Base-by-base conservation (phyloP, 2,888 invertebrate genomes). In the Hybos culiciformis region DNA sequence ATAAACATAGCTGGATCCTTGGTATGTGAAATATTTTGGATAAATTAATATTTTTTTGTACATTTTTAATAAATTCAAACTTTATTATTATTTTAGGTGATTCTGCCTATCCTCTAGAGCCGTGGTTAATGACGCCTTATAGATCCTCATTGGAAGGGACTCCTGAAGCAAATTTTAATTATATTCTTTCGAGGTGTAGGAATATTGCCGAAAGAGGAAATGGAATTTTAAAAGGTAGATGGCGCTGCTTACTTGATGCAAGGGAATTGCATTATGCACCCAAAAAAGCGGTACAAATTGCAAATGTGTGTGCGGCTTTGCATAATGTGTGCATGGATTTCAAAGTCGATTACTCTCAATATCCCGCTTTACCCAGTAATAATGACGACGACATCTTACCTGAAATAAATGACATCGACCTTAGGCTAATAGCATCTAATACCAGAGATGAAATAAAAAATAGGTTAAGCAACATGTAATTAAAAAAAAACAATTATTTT, bases 21-120 rank as follows among this genome's bases (percentile, higher is more conserved):
- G 36, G 36, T 20, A 36, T 6, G 2, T 17, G 26, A 3, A 4
- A 26, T 12, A 12, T 26, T 12, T 26, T 9, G 12, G n/a, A 12
- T 29, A 29, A 29, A 29, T 29, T 6, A 29, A n/a, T 29, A 7
- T 23, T 23, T n/a, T 5, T 29, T 5, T n/a, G n/a, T 29, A 29
- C 12, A 29, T n/a, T 29, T n/a, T n/a, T n/a, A 4, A 3, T 26
- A 37, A 20, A n/a, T 19, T 20, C 9, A 37, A 20, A n/a, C 17
- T 37, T 37, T 19, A 6, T 21, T 8, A 26, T 26, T 24, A 37
- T 46, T 40, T 38, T 21, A 45, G 44, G 45, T 41, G 46, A 45
- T 43, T 34, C 37, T 9, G 48, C 45, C 6, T 48, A 48, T 33
- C 32, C 45, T 1, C 37, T 48, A 26, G 44, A 44, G 18, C 46